phyloP scores from a whole-genome alignment of 2,797 vertebrate species.

The Neostethus bicornis region DNA sequence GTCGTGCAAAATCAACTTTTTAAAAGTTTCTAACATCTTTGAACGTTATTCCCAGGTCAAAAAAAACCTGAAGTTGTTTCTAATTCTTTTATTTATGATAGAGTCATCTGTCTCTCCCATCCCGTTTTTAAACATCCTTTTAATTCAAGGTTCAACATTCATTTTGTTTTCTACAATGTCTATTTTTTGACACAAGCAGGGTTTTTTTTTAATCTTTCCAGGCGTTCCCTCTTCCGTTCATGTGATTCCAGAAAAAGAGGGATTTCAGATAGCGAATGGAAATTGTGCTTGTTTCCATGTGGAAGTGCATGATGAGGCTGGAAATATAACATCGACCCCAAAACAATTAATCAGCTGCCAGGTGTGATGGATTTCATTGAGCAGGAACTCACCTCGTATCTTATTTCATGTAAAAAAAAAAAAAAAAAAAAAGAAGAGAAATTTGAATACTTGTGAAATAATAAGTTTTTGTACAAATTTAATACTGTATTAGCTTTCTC shows the following conservation, averaged over 20 bases:
- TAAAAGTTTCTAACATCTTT: too few species aligned
- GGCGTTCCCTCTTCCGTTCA: constrained; percentile 80
- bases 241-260: constrained; percentile 78
- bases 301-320: constrained; percentile 86
- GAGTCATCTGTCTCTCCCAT: too few species aligned
- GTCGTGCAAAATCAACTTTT: too few species aligned
- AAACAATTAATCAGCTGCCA: constrained; percentile 84
- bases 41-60: too few species aligned
- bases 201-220: constrained; percentile 51
- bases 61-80: too few species aligned
- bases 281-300: constrained; percentile 80
- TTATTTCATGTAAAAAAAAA: neutral
- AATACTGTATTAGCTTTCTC: too few species aligned
- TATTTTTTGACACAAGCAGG: too few species aligned
- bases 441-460: neutral
- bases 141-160: too few species aligned
- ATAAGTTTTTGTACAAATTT: neutral
- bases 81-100: too few species aligned
- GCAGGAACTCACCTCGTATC: neutral
- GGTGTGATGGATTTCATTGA: constrained; percentile 74
- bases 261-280: constrained; percentile 85
- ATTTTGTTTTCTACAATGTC: too few species aligned
- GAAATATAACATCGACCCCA: constrained; percentile 85
- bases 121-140: too few species aligned
- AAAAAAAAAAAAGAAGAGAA: neutral